Evolutionary conservation across 2,113 vertebrate species (phyloP).

Genomic region (Pteronura brasiliensis): DNA sequence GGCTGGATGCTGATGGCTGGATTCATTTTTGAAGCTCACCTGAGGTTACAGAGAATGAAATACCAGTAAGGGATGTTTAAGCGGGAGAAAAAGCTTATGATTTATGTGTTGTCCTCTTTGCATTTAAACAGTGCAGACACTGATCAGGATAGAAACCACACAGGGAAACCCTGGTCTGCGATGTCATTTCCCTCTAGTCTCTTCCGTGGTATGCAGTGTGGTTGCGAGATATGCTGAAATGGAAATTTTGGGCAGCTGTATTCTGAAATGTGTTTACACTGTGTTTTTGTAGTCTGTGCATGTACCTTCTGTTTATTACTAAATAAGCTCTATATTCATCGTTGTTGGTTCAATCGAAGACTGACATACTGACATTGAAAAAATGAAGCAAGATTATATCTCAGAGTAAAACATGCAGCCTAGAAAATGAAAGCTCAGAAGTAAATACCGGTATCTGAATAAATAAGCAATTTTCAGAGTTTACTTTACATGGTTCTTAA

Average conservation of each 20-base stretch:
- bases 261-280: conserved; percentile 32
- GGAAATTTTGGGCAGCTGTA: conserved; percentile 40
- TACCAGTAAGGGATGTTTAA: not conserved
- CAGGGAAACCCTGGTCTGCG: conserved; percentile 44
- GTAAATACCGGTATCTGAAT: conserved; percentile 66
- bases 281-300: conserved; percentile 35
- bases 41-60: not conserved
- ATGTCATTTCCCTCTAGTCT: conserved; percentile 40
- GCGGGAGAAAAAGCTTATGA: conserved; percentile 26
- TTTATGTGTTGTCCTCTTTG: conserved; percentile 51
- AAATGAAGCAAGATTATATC: conserved; percentile 59
- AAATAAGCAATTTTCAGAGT: conserved; percentile 61
- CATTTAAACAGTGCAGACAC: conserved; percentile 15
- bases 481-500: conserved; percentile 71
- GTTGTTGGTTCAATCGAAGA: conserved; percentile 44
- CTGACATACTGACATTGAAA: conserved; percentile 60
- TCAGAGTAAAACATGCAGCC: conserved; percentile 48
- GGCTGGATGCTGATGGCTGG: not conserved
- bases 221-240: conserved; percentile 28
- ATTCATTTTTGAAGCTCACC: not conserved
- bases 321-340: conserved; percentile 48
- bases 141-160: conserved; percentile 2
- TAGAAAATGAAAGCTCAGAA: conserved; percentile 56
- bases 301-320: conserved; percentile 53
- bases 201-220: conserved; percentile 24